Evolutionary conservation across 2,113 vertebrate species (phyloP).

Genomic region (Speoplatyrhinus poulsoni): DNA sequence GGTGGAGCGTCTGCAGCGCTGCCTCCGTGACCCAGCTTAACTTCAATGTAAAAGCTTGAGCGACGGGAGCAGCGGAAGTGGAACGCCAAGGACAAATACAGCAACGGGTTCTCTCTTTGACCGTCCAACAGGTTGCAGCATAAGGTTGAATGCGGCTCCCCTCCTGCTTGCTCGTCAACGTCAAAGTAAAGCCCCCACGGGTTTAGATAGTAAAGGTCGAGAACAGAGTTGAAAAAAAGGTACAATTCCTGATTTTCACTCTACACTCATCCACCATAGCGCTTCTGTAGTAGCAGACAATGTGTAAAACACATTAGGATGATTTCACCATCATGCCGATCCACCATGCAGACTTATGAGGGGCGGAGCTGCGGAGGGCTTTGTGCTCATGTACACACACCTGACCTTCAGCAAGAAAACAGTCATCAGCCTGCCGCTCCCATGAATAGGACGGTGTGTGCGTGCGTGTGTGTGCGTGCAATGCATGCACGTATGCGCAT

Average conservation of each 20-base stretch:
- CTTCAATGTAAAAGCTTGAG: slow-evolving; percentile 17
- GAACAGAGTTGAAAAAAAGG: no score
- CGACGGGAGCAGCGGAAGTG: slow-evolving; percentile 11
- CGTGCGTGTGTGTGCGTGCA: not conserved
- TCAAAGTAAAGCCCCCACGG: not conserved
- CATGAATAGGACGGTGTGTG: not conserved
- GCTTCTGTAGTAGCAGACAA: not conserved
- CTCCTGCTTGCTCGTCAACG: not conserved
- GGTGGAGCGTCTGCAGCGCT: slow-evolving; percentile 28
- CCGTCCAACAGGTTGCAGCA: not conserved
- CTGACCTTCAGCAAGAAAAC: slow-evolving; percentile 64
- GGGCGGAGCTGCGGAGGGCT: slow-evolving; percentile 42
- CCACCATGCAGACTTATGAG: slow-evolving; percentile 62
- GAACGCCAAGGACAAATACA: not conserved
- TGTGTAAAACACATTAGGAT: not conserved
- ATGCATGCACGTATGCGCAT: no score
- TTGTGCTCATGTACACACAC: slow-evolving; percentile 45
- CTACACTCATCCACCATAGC: no score
- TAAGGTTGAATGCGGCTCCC: not conserved
- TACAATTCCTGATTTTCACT: no score
- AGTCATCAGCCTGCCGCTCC: not conserved
- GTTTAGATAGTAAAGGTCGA: not conserved
- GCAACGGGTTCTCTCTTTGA: not conserved
- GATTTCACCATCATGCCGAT: slow-evolving; percentile 54
- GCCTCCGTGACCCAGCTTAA: slow-evolving; percentile 31